These are phyloP conservation scores for Hypomecis atomaria DNA, from an alignment of 2,888 invertebrate species.

Conservation along the genomic window DNA sequence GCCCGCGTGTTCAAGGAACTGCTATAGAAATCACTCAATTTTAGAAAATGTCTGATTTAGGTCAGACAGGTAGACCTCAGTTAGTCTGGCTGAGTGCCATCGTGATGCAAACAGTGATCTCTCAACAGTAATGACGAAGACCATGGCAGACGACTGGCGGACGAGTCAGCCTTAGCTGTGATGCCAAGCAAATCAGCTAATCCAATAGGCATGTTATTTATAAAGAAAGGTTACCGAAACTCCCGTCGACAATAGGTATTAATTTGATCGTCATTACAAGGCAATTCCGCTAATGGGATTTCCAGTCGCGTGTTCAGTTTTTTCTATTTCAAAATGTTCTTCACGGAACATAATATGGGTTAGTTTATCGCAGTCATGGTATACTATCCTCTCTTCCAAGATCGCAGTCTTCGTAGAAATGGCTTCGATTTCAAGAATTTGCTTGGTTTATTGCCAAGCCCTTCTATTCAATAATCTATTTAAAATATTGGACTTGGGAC, in stretches of 20 bases:
- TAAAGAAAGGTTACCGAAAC: slow-evolving; percentile 5
- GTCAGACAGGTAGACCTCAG: slow-evolving; percentile 21
- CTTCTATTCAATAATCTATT: slow-evolving; percentile 30
- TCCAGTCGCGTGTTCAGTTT: slow-evolving; percentile 12
- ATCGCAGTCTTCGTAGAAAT: slow-evolving; percentile 20
- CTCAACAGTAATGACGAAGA: slow-evolving; percentile 17
- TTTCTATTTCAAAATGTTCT: slow-evolving; percentile 20
- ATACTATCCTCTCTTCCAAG: too few relatives aligned
- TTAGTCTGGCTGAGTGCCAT: slow-evolving; percentile 37
- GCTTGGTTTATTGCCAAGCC: slow-evolving; percentile 39
- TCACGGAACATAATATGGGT: slow-evolving; percentile 23
- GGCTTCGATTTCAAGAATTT: slow-evolving; percentile 16
- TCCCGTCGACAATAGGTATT: neutral
- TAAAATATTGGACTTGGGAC: slow-evolving; percentile 25
- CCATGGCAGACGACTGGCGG: slow-evolving; percentile 8
- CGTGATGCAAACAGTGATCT: slow-evolving; percentile 24
- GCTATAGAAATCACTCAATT: slow-evolving; percentile 14
- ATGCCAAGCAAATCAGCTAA: slow-evolving; percentile 17
- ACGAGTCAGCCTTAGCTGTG: slow-evolving; percentile 4
- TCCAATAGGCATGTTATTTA: slow-evolving; percentile 7
- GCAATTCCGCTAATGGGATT: slow-evolving; percentile 12
- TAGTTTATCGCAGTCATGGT: slow-evolving; percentile 25
- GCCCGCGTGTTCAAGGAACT: slow-evolving; percentile 28
- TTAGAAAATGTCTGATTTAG: slow-evolving; percentile 29
- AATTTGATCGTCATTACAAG: slow-evolving; percentile 4